These are phyloP conservation scores for Myripristis murdjan DNA, from an alignment of 2,797 vertebrate species.

Conservation along the genomic window DNA sequence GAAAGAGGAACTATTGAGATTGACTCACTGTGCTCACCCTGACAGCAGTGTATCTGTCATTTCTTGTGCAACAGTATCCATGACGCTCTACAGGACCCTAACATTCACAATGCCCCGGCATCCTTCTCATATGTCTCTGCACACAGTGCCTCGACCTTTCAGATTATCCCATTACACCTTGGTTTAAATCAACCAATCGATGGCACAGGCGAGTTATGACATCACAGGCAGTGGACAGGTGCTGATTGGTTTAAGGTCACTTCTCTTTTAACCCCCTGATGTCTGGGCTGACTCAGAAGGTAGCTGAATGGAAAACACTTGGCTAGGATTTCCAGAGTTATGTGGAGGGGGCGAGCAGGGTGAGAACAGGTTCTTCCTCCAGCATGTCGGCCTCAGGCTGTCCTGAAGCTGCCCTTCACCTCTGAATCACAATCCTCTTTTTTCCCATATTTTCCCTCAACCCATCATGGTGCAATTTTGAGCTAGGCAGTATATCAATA, in stretches of 20 bases:
- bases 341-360: not conserved
- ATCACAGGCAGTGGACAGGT: not conserved
- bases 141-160: not conserved
- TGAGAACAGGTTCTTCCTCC: conserved; percentile 11
- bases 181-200: conserved; percentile 12
- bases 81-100: not conserved
- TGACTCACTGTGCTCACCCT: not conserved
- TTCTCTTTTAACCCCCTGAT: conserved; percentile 39
- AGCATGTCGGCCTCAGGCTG: conserved; percentile 18
- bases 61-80: not conserved
- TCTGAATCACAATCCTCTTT: conserved; percentile 10
- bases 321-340: conserved; percentile 43
- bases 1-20: not conserved
- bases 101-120: not conserved
- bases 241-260: conserved; percentile 20
- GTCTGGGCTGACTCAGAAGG: conserved; percentile 2
- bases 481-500: too few species aligned
- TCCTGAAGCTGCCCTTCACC: not conserved
- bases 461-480: not conserved
- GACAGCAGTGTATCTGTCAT: not conserved
- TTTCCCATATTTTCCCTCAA: not conserved
- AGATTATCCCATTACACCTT: not conserved
- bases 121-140: not conserved
- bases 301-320: conserved; percentile 43
- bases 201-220: not conserved